A percentile compares a stretch with the other conserved stretches of the same genome.
Conservation (phyloP, 2,113 vertebrate species). For the human (Homo sapiens) region DNA sequence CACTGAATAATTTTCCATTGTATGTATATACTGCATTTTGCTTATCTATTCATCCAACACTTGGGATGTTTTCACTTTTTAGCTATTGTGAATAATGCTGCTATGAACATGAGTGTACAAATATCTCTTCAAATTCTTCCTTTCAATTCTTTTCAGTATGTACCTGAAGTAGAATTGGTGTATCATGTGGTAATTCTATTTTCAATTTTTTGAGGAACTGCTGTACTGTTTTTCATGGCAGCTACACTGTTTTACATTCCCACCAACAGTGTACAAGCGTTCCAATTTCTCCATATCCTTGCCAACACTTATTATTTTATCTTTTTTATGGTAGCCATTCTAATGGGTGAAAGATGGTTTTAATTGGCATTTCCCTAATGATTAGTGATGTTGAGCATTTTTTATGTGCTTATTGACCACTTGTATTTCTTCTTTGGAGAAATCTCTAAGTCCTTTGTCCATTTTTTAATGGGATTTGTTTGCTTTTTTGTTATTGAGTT, state of each 20-base stretch:
- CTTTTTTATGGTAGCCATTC: not conserved
- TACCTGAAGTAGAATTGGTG: not conserved
- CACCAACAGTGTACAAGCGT: fast-evolving
- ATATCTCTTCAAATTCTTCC: not conserved
- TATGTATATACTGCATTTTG: not conserved
- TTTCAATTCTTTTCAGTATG: not conserved
- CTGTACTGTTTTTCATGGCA: not conserved
- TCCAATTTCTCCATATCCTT: not conserved
- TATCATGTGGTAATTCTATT: not conserved
- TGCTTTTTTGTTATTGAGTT: not conserved
- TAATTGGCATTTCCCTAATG: not conserved
- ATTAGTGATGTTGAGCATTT: not conserved
- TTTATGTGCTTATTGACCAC: not conserved
- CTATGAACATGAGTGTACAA: not conserved
- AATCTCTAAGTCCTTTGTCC: not conserved
- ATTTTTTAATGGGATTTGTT: not conserved
- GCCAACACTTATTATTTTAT: not conserved
- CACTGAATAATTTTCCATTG: not conserved
- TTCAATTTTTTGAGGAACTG: not conserved
- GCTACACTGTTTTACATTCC: not conserved
- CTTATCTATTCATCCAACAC: not conserved
- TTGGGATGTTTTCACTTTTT: not conserved
- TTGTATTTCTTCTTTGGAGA: not conserved
- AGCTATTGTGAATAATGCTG: not conserved
- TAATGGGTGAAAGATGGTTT: not conserved